Base-by-base conservation (phyloP, 2,888 invertebrate species). In the Dynastes grantii region DNA sequence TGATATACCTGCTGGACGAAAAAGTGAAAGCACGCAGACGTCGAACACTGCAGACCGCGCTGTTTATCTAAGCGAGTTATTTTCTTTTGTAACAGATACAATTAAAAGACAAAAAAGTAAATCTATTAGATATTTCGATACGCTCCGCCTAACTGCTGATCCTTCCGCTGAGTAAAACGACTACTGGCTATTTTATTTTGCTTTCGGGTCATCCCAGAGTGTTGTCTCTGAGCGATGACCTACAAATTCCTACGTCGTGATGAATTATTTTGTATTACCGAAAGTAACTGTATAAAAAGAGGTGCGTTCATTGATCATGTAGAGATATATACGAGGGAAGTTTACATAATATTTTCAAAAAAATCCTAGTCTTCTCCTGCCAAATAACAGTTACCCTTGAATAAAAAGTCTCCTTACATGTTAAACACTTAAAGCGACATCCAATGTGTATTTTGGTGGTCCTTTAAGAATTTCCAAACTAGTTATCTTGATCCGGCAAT, bases 201-300 rank as follows among this genome's bases (percentile, higher is more conserved):
- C 58, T 58, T 73, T 73, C 22, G 73, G 73, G 73, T 73, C 73
- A 58, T 73, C 27, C 61, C 53, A 55, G 32, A 37, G 37, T 73
- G n/a, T 73, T 45, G 45, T 58, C 58, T 73, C 32, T 61, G 4
- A 1, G 29, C 16, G 32, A 61, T 73, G 73, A 73, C 73, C 73
- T 73, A 73, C 37, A 73, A 58, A 58, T 73, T 61, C 58, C 58
- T 11, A 37, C 37, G 61, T 73, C 55, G 61, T 73, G 73, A 73
- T 73, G 16, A 73, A 73, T 73, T 73, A 61, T 22, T 61, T 61
- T 58, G 11, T 37, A 58, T 61, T 61, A 73, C 73, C 37, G 73
- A 73, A 73, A 40, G 55, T 73, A 73, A 73, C 73, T 73, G 73
- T 73, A 73, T 58, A 61, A 40, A 40, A 45, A 45, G 45, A 65